Conservation (phyloP, 2,113 vertebrate species). For the Calidris pygmaea region DNA sequence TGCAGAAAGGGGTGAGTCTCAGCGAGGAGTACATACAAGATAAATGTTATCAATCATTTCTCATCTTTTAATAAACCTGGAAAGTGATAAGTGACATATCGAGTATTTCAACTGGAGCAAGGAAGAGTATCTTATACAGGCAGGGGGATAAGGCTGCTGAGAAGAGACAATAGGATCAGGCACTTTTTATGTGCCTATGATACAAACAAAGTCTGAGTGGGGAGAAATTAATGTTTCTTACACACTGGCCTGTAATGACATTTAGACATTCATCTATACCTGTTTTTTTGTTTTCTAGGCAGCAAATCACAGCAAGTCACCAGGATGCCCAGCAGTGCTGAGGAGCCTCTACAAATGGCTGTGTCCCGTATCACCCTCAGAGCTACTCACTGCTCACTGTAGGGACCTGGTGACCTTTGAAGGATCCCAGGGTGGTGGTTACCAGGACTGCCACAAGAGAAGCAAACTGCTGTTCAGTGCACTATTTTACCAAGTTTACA, state of each 20-base stretch:
- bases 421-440: neutral
- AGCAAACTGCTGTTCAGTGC: neutral
- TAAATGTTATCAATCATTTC: neutral
- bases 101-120: neutral
- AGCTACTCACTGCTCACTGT: neutral
- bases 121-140: neutral
- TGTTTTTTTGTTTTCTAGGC: constrained; percentile 31
- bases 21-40: neutral
- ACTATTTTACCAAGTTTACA: neutral
- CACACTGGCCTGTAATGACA: neutral
- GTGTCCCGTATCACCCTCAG: neutral
- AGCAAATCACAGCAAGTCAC: neutral
- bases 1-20: neutral
- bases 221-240: constrained; percentile 30
- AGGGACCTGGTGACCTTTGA: neutral
- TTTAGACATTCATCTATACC: constrained; percentile 4
- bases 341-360: neutral
- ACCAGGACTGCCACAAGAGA: neutral
- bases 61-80: constrained; percentile 5
- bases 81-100: neutral
- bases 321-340: neutral
- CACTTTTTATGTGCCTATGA: neutral
- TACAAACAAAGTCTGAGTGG: neutral
- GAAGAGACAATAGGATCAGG: neutral
- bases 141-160: neutral